Percentiles rank a stretch among this genome's conserved stretches.
phyloP scores from a whole-genome alignment of 2,888 invertebrate genomes.

The Cheilosia scutellata region DNA sequence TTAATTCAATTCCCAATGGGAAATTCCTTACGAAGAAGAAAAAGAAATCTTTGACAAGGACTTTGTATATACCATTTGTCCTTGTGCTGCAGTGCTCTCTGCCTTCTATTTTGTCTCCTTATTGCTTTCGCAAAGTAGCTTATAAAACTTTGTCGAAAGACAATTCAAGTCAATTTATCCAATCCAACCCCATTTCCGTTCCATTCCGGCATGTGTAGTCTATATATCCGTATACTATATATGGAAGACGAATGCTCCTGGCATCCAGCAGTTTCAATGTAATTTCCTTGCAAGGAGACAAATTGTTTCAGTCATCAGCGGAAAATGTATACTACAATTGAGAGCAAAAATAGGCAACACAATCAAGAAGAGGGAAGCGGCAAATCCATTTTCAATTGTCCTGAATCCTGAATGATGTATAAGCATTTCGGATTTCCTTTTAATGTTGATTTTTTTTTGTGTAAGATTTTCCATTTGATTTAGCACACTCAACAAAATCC shows the following conservation, averaged over 20 bases:
- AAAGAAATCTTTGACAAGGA: constrained; percentile 13
- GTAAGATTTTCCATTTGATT: constrained; percentile 7
- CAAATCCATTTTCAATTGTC: constrained; percentile 15
- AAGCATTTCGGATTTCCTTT: not conserved
- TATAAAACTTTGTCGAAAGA: constrained; percentile 41
- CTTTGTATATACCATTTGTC: not conserved
- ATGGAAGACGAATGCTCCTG: constrained; percentile 12
- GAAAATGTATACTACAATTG: constrained; percentile 15
- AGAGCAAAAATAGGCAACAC: not conserved
- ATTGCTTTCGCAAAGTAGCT: constrained; percentile 38
- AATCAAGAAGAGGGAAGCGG: constrained; percentile 5
- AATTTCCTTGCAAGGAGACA: constrained; percentile 46
- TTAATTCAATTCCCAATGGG: constrained; percentile 49
- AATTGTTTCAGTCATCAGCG: constrained; percentile 55
- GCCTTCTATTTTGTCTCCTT: not conserved
- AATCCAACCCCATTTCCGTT: constrained; percentile 22
- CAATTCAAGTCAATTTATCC: constrained; percentile 56
- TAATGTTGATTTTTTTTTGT: not conserved
- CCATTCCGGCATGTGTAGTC: not conserved
- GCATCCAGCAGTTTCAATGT: constrained; percentile 28
- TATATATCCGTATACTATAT: not conserved
- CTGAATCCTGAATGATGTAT: not conserved
- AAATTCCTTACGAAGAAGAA: constrained; percentile 13
- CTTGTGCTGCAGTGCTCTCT: constrained; percentile 4
- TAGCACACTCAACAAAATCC: not conserved